These are phyloP conservation scores for Xylocampa areola DNA, from an alignment of 2,888 invertebrate genomes.

Conservation along the genomic window DNA sequence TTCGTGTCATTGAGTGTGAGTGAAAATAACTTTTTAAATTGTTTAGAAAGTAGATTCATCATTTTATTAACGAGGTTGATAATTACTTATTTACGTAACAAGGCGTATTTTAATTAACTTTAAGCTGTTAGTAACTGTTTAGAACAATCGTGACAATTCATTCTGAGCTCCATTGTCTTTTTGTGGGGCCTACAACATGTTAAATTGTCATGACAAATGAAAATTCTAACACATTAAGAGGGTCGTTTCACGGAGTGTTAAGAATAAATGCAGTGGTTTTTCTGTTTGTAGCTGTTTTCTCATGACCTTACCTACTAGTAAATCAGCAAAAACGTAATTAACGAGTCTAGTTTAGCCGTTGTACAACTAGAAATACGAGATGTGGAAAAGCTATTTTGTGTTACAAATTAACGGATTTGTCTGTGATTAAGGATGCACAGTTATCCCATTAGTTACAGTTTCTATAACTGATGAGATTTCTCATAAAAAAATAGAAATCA, in stretches of 20 bases:
- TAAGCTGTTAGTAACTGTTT: slow-evolving; percentile 37
- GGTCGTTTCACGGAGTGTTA: slow-evolving; percentile 26
- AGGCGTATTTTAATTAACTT: slow-evolving; percentile 47
- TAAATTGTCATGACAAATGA: slow-evolving; percentile 38
- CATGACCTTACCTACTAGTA: slow-evolving; percentile 50
- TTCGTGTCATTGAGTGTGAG: slow-evolving; percentile 39
- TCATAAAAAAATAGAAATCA: neutral
- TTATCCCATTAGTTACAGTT: neutral
- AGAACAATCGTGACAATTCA: slow-evolving; percentile 43
- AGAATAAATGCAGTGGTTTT: slow-evolving; percentile 38
- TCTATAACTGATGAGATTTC: neutral
- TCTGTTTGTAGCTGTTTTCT: slow-evolving; percentile 32
- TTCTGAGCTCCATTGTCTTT: slow-evolving; percentile 45
- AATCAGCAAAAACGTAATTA: slow-evolving; percentile 35
- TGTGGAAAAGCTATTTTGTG: slow-evolving; percentile 1
- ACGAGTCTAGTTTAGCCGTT: slow-evolving; percentile 18
- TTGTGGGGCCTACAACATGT: slow-evolving; percentile 31
- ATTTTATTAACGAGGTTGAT: slow-evolving; percentile 45
- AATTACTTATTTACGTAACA: slow-evolving; percentile 53
- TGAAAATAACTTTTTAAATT: slow-evolving; percentile 54
- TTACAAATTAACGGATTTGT: neutral
- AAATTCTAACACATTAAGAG: slow-evolving; percentile 40
- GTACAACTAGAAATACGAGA: slow-evolving; percentile 11
- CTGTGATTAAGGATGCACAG: neutral
- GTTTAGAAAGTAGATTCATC: slow-evolving; percentile 49